These are phyloP conservation scores for Parnassius smintheus DNA, from an alignment of 2,888 invertebrate genomes.

Conservation along the genomic window DNA sequence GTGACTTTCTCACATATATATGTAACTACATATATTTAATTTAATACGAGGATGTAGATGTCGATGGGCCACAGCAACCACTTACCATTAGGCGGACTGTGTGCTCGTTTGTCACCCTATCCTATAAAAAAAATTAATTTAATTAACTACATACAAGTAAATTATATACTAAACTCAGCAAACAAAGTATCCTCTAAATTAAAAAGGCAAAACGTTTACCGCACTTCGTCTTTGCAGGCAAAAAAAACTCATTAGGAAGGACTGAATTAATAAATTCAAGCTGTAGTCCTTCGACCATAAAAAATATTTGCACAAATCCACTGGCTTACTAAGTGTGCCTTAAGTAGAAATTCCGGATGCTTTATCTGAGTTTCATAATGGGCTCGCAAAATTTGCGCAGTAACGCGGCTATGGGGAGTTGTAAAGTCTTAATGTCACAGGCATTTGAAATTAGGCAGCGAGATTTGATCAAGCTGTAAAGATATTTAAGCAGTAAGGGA, in stretches of 20 bases:
- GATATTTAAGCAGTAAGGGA: too few relatives aligned
- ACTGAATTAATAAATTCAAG: constrained; percentile 29
- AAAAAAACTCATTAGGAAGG: constrained; percentile 22
- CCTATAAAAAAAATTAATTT: too few relatives aligned
- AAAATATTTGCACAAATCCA: constrained; percentile 28
- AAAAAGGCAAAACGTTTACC: constrained; percentile 7
- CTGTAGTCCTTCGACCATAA: constrained; percentile 23
- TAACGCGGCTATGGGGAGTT: constrained; percentile 21
- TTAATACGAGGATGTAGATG: too few relatives aligned
- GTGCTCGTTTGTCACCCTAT: too few relatives aligned
- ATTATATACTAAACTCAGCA: background rate
- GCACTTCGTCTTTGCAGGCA: constrained; percentile 1
- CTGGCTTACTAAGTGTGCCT: constrained; percentile 14
- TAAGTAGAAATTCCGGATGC: constrained; percentile 19
- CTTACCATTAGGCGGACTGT: too few relatives aligned
- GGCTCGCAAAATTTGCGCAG: constrained; percentile 19
- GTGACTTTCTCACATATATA: too few relatives aligned
- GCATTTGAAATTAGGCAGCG: too few relatives aligned
- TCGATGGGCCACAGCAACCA: too few relatives aligned
- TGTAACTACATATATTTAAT: too few relatives aligned
- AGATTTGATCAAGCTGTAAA: too few relatives aligned
- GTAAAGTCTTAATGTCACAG: background rate
- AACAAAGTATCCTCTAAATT: constrained; percentile 10
- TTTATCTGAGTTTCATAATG: constrained; percentile 22
- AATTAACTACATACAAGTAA: too few relatives aligned